Evolutionary conservation across 2,888 invertebrate species (phyloP), one percentile per base, ranked within the genome.

Genomic region (Caenorhabditis sp.): DNA sequence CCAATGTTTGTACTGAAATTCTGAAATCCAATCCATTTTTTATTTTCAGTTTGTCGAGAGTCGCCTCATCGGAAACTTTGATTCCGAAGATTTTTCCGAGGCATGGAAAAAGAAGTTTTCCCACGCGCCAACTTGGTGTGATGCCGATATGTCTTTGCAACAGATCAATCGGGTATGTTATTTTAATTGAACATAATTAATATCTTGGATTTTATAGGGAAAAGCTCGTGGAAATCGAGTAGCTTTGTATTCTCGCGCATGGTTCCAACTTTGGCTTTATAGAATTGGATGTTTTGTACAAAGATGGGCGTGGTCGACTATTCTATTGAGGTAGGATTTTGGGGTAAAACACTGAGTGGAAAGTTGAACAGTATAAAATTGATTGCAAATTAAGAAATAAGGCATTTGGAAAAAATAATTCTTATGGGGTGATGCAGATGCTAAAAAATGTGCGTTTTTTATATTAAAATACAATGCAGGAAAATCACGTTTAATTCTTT

Each of bases 81-180:
- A 86, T 61, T 81, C 85, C 14, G 83, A 79, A 36, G 77, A 84
- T 26, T 86, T 83, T 67, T 82, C 85, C 25, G 80, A 76, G 17
- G 76, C 77, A 36, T 88, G 88, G 88, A 88, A 88, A 81, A 85
- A 86, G 71, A 90, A 90, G 74, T 87, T 89, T 69, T 78, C 87
- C 59, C 89, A 89, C 60, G 88, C 90, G 77, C 89, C 97, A 88
- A 95, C 95, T 90, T 97, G 95, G 96, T 93, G 94, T 87, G 95
- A 97, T 90, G 97, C 97, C 81, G 93, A 93, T 88, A 91, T 95
- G 90, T 95, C 95, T 85, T 92, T 95, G 90, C 93, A 93, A 90
- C 95, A 96, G 91, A 93, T 97, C 89, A 94, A 94, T 91, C 94
- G 95, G 94, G 97, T 97, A 91, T 43, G 80, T 26, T 26, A 49